These are phyloP conservation scores for Rallus crepitans DNA, from an alignment of 2,797 vertebrate genomes.

Conservation along the genomic window DNA sequence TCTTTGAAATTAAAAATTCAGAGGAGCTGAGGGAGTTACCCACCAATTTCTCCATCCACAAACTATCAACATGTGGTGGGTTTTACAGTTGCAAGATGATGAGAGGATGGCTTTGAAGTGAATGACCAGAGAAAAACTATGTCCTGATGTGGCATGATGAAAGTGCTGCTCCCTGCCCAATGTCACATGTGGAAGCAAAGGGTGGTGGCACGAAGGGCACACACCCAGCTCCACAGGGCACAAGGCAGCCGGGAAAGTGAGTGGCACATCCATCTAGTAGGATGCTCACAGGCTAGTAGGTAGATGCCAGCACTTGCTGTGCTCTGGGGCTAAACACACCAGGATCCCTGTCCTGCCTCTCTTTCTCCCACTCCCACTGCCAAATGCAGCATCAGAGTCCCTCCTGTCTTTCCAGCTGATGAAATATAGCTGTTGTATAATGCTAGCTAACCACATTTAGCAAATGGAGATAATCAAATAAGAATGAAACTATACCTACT, in stretches of 20 bases:
- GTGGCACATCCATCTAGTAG: background rate
- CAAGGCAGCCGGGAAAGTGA: background rate
- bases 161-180: background rate
- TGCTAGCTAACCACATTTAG: background rate
- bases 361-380: background rate
- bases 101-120: background rate
- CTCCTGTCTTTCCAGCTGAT: background rate
- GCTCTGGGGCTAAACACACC: background rate
- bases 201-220: background rate
- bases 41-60: background rate
- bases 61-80: background rate
- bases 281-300: background rate
- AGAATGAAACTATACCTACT: conserved; percentile 38
- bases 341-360: background rate
- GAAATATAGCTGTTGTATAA: conserved; percentile 27
- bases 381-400: background rate
- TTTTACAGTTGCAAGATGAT: background rate
- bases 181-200: rapidly evolving
- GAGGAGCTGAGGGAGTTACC: background rate
- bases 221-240: background rate
- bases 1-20: background rate
- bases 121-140: background rate
- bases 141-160: background rate
- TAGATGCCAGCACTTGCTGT: rapidly evolving
- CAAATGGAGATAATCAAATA: conserved; percentile 38